A percentile compares a stretch with the other conserved stretches of the same genome.
These are phyloP conservation scores for Danio tinwini DNA, from an alignment of 2,797 vertebrate species.

Conservation along the genomic window DNA sequence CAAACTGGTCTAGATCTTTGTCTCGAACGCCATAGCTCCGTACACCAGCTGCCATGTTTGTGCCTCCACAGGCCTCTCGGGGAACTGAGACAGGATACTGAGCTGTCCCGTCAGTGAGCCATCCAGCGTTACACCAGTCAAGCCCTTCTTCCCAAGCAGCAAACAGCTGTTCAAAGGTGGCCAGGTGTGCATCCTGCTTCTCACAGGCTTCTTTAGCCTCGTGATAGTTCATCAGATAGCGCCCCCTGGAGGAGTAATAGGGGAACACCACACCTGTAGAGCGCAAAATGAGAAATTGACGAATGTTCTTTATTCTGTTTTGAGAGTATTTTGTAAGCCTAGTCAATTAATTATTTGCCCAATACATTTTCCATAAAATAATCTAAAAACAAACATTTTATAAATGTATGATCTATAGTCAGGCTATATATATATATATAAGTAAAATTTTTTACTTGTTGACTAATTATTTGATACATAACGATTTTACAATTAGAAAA, in stretches of 20 bases:
- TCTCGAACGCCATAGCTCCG: constrained; percentile 87
- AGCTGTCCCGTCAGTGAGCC: constrained; percentile 89
- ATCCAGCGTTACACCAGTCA: constrained; percentile 94
- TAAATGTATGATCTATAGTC: too few species aligned
- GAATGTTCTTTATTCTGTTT: too few species aligned
- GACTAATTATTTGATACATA: too few species aligned
- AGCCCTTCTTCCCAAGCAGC: constrained; percentile 88
- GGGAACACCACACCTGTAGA: constrained; percentile 89
- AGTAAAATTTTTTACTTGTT: too few species aligned
- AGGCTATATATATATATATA: too few species aligned
- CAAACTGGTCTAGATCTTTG: constrained; percentile 80
- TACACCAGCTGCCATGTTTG: constrained; percentile 81
- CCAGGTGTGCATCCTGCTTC: constrained; percentile 84
- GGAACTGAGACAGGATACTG: constrained; percentile 88
- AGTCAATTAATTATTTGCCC: too few species aligned
- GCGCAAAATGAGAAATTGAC: neutral
- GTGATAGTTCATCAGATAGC: constrained; percentile 87
- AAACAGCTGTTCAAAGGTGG: constrained; percentile 91
- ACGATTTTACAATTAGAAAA: too few species aligned
- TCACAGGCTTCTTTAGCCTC: constrained; percentile 82
- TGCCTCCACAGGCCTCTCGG: constrained; percentile 84
- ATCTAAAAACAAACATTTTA: too few species aligned
- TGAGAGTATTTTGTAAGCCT: too few species aligned
- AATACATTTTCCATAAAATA: neutral
- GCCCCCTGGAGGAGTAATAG: constrained; percentile 84